Evolutionary conservation across 2,797 vertebrate species (phyloP).

Genomic region (Champsocephalus esox): DNA sequence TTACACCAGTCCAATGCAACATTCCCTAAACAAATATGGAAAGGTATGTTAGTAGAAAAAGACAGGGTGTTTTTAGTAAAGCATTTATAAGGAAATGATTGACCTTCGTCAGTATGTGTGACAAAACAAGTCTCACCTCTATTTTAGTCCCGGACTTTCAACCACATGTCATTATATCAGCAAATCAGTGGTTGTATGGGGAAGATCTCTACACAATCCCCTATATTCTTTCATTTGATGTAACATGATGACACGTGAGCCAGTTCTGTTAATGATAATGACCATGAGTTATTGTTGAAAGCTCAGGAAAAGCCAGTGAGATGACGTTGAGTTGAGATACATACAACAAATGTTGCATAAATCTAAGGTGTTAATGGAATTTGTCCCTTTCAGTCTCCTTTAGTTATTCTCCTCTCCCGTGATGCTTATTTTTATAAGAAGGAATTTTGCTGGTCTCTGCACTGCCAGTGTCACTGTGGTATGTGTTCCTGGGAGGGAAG

Average conservation of each 20-base stretch:
- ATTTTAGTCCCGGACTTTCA: background rate
- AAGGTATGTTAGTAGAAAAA: background rate
- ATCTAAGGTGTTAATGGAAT: background rate
- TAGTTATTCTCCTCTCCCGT: conserved; percentile 32
- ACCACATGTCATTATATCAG: background rate
- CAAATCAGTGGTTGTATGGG: background rate
- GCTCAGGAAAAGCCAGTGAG: background rate
- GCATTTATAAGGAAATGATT: background rate
- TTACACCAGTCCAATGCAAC: background rate
- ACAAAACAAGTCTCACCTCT: background rate
- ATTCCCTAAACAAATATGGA: background rate
- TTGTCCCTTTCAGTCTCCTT: conserved; percentile 5
- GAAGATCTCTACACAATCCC: no score
- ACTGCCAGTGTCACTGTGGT: conserved; percentile 72
- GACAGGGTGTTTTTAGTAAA: background rate
- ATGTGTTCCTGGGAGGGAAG: conserved; percentile 75
- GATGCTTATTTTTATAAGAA: conserved; percentile 79
- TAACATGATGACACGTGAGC: background rate
- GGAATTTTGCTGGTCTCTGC: conserved; percentile 78
- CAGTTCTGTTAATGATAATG: background rate
- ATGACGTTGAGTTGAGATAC: background rate
- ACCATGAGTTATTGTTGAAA: background rate
- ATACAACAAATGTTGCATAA: background rate
- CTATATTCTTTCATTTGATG: no score
- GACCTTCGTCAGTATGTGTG: background rate